Conservation (phyloP, 2,888 invertebrate species). For the Eupsilia transversa region DNA sequence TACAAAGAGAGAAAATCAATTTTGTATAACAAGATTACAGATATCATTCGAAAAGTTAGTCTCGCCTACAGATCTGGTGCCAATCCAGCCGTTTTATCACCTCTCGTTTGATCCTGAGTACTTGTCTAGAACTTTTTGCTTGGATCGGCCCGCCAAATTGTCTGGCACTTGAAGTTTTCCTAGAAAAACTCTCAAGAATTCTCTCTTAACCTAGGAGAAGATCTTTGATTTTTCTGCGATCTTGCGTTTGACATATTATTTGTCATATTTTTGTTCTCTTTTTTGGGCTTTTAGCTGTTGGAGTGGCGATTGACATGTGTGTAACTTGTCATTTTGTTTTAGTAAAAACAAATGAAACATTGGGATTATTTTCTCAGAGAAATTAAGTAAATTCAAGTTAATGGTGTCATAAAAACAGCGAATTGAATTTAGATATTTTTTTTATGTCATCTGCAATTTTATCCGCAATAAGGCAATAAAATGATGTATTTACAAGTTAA, state of each 20-base stretch:
- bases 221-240: conserved; percentile 14
- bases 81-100: conserved; percentile 53
- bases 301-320: not conserved
- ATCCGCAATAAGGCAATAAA: not conserved
- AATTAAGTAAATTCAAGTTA: not conserved
- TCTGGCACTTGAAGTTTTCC: conserved; percentile 51
- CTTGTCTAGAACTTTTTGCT: conserved; percentile 53
- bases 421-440: too few relatives aligned
- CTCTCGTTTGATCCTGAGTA: conserved; percentile 28
- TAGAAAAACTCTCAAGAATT: too few relatives aligned
- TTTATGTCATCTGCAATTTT: not conserved
- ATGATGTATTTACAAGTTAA: not conserved
- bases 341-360: not conserved
- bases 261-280: conserved; percentile 6
- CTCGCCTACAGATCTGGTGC: conserved; percentile 33
- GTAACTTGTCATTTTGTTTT: not conserved
- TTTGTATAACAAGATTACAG: conserved; percentile 41
- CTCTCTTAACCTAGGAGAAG: not conserved
- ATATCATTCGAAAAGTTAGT: conserved; percentile 38
- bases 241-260: conserved; percentile 35
- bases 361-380: not conserved
- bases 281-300: not conserved
- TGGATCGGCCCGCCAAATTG: conserved; percentile 44
- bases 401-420: not conserved
- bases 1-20: conserved; percentile 29